These are phyloP conservation scores for Lordiphosa mommai DNA, from an alignment of 1,140 invertebrate species.

Conservation along the genomic window DNA sequence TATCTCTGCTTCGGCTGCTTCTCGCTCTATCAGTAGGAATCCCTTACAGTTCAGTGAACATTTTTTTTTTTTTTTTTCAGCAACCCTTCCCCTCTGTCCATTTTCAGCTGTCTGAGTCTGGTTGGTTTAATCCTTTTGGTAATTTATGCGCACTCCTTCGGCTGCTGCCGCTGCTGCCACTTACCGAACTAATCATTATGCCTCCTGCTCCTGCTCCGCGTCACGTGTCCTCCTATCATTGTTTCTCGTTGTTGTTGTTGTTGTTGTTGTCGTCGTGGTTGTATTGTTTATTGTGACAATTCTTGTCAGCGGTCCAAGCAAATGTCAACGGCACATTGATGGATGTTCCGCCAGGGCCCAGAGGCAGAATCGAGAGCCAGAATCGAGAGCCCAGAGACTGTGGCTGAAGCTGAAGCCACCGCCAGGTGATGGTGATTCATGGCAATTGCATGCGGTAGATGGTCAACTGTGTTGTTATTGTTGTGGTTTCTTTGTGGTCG, in stretches of 20 bases:
- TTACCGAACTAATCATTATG: slow-evolving; percentile 73
- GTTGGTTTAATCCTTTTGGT: slow-evolving; percentile 67
- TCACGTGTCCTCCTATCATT: slow-evolving; percentile 65
- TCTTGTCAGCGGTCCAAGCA: slow-evolving; percentile 71
- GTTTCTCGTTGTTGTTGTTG: slow-evolving; percentile 32
- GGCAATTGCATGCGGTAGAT: slow-evolving; percentile 70
- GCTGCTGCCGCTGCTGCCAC: slow-evolving; percentile 53
- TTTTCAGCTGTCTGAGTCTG: slow-evolving; percentile 55
- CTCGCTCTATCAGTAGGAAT: slow-evolving; percentile 29
- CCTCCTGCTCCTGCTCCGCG: slow-evolving; percentile 35
- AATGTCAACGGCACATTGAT: slow-evolving; percentile 77
- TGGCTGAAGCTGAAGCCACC: slow-evolving; percentile 23
- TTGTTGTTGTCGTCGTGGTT: slow-evolving; percentile 54
- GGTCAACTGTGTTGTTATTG: slow-evolving; percentile 44
- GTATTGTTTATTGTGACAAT: slow-evolving; percentile 77
- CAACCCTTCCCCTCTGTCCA: slow-evolving; percentile 13
- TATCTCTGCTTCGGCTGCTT: not conserved
- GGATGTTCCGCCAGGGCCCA: slow-evolving; percentile 58
- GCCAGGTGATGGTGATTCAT: slow-evolving; percentile 74
- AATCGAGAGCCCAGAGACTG: slow-evolving; percentile 16
- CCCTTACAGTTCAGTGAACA: slow-evolving; percentile 65
- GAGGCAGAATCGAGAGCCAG: not conserved
- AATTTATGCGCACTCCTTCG: slow-evolving; percentile 62
- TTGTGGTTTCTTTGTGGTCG: slow-evolving; percentile 43
- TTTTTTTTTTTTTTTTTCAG: slow-evolving; percentile 7